Base-by-base conservation (phyloP, 2,888 invertebrate genomes). In the Pheosia gnoma region DNA sequence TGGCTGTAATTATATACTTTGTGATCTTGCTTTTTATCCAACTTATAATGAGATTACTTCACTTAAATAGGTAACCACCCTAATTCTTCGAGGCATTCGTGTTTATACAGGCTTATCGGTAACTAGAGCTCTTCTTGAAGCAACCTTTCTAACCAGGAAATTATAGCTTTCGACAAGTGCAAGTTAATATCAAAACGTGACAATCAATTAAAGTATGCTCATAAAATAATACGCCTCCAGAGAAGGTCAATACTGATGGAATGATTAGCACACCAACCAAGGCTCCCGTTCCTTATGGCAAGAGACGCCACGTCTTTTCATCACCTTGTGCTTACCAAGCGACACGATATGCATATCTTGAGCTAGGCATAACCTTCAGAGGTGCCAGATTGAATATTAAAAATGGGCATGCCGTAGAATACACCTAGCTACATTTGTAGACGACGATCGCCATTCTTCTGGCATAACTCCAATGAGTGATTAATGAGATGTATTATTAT, bases 311-410 rank as follows among this genome's bases (percentile, higher is more conserved):
- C 37, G 11, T 53, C 53, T 9, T 25, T 38, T 6, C 3, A 5
- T 37, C 53, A 7, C 53, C 53, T 53, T 37, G 53, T 5, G 36
- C 49, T 10, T 13, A 36, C 52, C 25, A 11, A 9, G 4, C 53
- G 4, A 53, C 53, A 38, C 53, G 38, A 53, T 53, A 53, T 53
- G 53, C 53, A 53, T 38, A 53, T 51, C 51, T 51, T 11, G 36
- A 37, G 25, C 37, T 53, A 51, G 53, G n/a, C 8, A 13, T 9
- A 53, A 37, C 53, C 53, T 53, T 53, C 53, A 11, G 25, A 25
- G 10, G 53, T 11, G 53, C 53, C 9, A 37, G 25, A 53, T 37
- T 10, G 47, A 5, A 47, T 47, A 47, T n/a, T 47, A 47, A n/a
- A 47, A 47, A 47, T 47, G 10, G 11, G 47, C n/a, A 47, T 47